These are phyloP conservation scores for Lasioglossum lativentre DNA, from an alignment of 2,888 invertebrate genomes.

Conservation along the genomic window DNA sequence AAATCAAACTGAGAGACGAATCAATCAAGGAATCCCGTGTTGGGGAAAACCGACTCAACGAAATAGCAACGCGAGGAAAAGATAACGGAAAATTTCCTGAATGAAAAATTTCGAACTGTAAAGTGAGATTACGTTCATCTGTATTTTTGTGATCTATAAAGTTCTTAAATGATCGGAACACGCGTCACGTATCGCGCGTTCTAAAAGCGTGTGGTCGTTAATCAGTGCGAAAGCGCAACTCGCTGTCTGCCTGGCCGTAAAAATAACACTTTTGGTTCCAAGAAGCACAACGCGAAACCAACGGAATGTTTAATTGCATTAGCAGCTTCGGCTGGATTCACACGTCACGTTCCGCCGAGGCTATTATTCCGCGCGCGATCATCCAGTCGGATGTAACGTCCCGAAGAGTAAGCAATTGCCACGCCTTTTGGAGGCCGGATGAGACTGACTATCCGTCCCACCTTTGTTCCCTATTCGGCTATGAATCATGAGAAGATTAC, in stretches of 20 bases:
- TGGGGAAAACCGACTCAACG: not conserved
- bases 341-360: not conserved
- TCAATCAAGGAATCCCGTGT: not conserved
- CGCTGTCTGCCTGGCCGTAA: not conserved
- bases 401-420: conserved; percentile 24
- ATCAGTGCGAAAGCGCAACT: not conserved
- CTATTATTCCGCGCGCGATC: not conserved
- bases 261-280: conserved; percentile 4
- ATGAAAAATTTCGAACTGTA: not conserved
- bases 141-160: not conserved
- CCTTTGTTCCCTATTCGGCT: conserved; percentile 26
- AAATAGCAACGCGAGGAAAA: too few relatives aligned
- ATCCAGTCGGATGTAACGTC: not conserved
- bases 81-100: too few relatives aligned
- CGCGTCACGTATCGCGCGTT: not conserved
- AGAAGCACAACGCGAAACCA: not conserved
- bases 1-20: not conserved
- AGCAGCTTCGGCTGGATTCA: conserved; percentile 11
- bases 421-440: conserved; percentile 51
- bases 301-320: conserved; percentile 24
- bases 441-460: not conserved
- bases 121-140: not conserved
- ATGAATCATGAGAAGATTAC: not conserved
- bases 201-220: not conserved
- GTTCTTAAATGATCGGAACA: not conserved